Evolutionary conservation across 1,140 invertebrate genomes (phyloP), one percentile per base, ranked within the genome.

Genomic region (Hermatobates lingyangjiaoensis): DNA sequence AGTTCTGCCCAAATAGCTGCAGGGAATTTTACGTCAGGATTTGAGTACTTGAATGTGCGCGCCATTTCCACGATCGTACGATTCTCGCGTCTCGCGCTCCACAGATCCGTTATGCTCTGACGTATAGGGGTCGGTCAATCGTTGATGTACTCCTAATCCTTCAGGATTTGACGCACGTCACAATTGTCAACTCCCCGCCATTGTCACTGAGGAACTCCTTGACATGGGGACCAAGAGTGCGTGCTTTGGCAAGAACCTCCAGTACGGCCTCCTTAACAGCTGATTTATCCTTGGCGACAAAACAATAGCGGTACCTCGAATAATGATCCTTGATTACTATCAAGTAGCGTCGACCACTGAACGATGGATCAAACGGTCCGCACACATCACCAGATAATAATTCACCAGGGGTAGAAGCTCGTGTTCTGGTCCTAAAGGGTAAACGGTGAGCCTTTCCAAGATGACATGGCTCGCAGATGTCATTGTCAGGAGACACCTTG

Each of bases 171-270:
- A 50, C 51, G 50, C 7, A 64, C 56, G 18, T 60, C 58, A 53
- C 53, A 45, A 56, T 64, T 62, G 26, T 54, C 50, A 42, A 56
- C 53, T 56, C 55, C 14, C 51, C 34, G 3, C 56, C 63, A 44
- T 66, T 66, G 54, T 63, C 60, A 57, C 61, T 63, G 7, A 61
- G 48, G 7, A 63, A 26, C 30, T 62, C 59, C 28, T 59, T 61
- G 2, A 62, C 56, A 34, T 40, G 46, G 30, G 61, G 58, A 28
- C 57, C 57, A 25, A 56, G 42, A 1, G 27, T 59, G 49, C 58
- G 57, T 12, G 55, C 49, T 40, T 60, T 56, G n/a, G 21, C 40
- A 30, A 61, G 47, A 53, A 60, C 52, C 27, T 62, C 39, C 53
- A 58, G 55, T 20, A 62, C 50, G 3, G 51, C 52, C 10, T 50